Percentiles rank a stretch among this genome's conserved stretches.
Evolutionary conservation across 2,888 invertebrate genomes (phyloP).

Genomic region (Harpalus rufipes): DNA sequence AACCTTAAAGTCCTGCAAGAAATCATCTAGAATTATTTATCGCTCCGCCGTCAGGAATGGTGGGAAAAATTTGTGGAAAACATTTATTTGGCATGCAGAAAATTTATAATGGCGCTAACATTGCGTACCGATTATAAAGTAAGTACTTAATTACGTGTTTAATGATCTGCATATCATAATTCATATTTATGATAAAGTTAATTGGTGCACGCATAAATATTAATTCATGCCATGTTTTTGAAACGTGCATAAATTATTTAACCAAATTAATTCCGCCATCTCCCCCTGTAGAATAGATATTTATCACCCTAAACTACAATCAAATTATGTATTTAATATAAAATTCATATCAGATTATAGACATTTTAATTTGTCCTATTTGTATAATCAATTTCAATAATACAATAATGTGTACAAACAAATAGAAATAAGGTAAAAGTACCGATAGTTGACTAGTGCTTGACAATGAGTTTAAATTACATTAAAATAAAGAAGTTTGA

Average conservation of each 20-base stretch:
- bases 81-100: conserved; percentile 38
- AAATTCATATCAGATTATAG: background rate
- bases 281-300: background rate
- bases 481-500: too few relatives aligned
- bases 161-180: conserved; percentile 51
- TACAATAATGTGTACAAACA: too few relatives aligned
- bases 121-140: conserved; percentile 49
- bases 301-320: conserved; percentile 1
- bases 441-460: too few relatives aligned
- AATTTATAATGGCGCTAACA: conserved; percentile 35
- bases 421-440: too few relatives aligned
- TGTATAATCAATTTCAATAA: too few relatives aligned
- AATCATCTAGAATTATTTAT: conserved; percentile 8
- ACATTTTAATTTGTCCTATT: too few relatives aligned
- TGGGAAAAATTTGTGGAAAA: conserved; percentile 14
- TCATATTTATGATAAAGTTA: conserved; percentile 53
- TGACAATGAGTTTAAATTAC: too few relatives aligned
- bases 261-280: conserved; percentile 37
- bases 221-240: conserved; percentile 47
- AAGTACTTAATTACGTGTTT: conserved; percentile 46
- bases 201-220: conserved; percentile 37
- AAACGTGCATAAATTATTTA: conserved; percentile 43
- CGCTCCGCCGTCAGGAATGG: background rate
- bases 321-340: background rate
- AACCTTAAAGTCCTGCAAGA: too few relatives aligned